Evolutionary conservation across 2,113 vertebrate genomes (phyloP).

Genomic region (Tupaia tana): DNA sequence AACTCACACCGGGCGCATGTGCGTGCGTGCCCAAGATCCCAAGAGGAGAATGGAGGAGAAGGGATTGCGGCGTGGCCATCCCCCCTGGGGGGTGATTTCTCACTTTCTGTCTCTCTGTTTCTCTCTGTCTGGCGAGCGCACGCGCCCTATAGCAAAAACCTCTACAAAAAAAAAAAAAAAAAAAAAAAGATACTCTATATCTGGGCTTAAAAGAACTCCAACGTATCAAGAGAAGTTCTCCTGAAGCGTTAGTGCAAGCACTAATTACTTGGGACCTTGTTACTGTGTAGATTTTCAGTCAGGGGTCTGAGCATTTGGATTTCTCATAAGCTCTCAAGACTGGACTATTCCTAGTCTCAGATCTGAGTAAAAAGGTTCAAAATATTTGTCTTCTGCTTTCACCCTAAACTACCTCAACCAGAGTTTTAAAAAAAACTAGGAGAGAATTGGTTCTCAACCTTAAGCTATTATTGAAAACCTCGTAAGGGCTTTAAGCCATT

Average conservation of each 20-base stretch:
- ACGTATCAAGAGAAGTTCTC: background rate
- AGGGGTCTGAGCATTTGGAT: background rate
- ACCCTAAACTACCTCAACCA: background rate
- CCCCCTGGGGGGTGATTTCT: too few species aligned
- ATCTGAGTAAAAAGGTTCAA: background rate
- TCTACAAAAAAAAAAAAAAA: too few species aligned
- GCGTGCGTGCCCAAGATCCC: too few species aligned
- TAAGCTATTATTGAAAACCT: background rate
- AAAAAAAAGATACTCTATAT: too few species aligned
- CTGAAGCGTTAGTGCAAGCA: too few species aligned
- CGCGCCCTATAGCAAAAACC: too few species aligned
- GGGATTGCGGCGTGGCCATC: too few species aligned
- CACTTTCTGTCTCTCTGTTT: too few species aligned
- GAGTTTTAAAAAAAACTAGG: background rate
- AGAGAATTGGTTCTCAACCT: background rate
- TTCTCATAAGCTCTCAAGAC: background rate
- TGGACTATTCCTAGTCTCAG: background rate
- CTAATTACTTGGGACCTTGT: background rate
- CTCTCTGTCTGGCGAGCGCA: too few species aligned
- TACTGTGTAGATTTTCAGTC: background rate
- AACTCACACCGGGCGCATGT: too few species aligned
- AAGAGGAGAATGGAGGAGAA: too few species aligned
- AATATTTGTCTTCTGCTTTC: background rate
- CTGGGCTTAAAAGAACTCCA: too few species aligned
- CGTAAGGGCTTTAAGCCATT: accelerated